A percentile compares a stretch with the other conserved stretches of the same genome.
Conservation (phyloP, 2,797 vertebrate genomes). For the Poecile montanus region DNA sequence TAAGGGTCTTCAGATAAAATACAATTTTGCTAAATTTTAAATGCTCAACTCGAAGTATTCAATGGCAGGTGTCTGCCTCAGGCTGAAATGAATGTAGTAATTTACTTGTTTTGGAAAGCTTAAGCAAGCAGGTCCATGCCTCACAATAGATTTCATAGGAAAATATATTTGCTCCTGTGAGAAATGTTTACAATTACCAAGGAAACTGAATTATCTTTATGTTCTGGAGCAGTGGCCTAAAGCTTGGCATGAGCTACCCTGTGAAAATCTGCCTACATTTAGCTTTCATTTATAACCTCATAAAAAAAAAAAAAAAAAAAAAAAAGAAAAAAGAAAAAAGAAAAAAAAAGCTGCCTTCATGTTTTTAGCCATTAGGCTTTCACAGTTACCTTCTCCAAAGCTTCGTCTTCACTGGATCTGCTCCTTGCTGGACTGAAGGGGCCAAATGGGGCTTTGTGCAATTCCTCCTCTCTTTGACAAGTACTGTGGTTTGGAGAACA, state of each 20-base stretch:
- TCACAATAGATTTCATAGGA: neutral
- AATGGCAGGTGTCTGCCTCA: neutral
- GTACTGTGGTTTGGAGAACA: neutral
- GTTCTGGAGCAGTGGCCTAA: neutral
- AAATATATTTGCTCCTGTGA: neutral
- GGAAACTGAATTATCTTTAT: neutral
- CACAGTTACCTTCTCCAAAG: neutral
- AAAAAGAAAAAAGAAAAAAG: no score
- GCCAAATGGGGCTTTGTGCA: neutral
- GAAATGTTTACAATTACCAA: slow-evolving; percentile 11
- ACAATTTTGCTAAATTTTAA: neutral
- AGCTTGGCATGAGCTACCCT: neutral
- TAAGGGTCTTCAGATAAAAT: neutral
- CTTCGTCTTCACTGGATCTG: neutral
- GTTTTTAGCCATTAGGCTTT: neutral
- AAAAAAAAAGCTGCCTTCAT: neutral
- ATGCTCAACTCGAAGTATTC: neutral
- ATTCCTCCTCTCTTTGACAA: neutral
- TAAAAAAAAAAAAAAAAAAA: rapidly evolving
- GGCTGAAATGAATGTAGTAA: neutral
- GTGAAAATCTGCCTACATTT: slow-evolving; percentile 9
- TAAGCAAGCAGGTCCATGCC: neutral
- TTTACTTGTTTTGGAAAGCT: neutral
- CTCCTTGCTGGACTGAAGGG: neutral
- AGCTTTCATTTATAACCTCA: neutral